These are phyloP conservation scores for Anhinga rufa DNA, from an alignment of 2,113 vertebrate species.

Conservation along the genomic window DNA sequence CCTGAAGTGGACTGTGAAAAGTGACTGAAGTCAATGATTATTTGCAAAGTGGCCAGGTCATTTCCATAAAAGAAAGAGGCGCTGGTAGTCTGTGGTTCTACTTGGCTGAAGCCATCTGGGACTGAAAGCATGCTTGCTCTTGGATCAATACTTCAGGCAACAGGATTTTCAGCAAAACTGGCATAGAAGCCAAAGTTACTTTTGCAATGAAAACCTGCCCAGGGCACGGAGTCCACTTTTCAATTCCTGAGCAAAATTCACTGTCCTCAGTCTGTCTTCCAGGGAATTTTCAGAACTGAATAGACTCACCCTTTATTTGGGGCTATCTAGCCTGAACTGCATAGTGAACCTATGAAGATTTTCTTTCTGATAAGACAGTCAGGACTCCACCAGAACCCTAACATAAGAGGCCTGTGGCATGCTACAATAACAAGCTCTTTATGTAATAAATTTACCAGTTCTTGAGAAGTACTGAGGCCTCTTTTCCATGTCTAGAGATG, in stretches of 20 bases:
- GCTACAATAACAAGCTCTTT: not conserved
- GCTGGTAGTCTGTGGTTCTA: not conserved
- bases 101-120: not conserved
- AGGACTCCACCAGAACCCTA: not conserved
- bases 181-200: not conserved
- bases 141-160: not conserved
- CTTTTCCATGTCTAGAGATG: not conserved
- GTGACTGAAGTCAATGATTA: not conserved
- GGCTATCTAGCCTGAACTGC: not conserved
- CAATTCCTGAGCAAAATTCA: not conserved
- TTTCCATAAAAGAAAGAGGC: not conserved
- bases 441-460: not conserved
- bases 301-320: not conserved
- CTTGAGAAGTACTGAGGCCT: not conserved
- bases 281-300: not conserved
- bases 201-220: not conserved
- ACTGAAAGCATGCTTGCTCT: not conserved
- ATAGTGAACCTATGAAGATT: not conserved
- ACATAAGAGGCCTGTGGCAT: not conserved
- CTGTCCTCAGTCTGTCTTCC: not conserved
- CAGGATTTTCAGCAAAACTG: not conserved
- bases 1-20: not conserved
- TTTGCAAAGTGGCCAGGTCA: not conserved
- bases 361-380: not conserved
- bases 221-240: not conserved